Evolutionary conservation across 2,797 vertebrate genomes (phyloP), one percentile per base, ranked within the genome.

Genomic region (Gobio occitaniae): DNA sequence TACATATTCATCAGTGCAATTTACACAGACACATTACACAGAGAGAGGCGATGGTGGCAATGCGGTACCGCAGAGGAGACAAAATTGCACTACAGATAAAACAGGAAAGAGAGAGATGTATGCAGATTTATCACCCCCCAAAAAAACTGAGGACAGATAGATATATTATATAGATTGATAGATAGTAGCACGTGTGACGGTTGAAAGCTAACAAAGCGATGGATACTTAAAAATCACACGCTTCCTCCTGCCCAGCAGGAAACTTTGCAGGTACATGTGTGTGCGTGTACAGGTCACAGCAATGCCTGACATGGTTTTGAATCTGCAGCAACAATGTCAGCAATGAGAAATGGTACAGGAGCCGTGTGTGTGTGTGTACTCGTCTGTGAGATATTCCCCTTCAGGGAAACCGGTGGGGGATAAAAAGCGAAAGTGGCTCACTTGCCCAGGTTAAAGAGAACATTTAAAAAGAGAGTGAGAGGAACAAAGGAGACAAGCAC

Each of bases 391-490:
- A 84, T 47, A 78, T 44, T 59, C 13, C 12, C 68, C 41, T 29
- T 84, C 70, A 72, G 44, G 70, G 38, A 84, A 38, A 75, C 12
- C 70, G 38, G 63, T 78, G 21, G 82, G 82, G 75, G 59, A 77
- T 80, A 75, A 80, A 87, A 41, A 61, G 77, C 0, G 10, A 84
- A 80, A 84, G 68, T 79, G 48, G 68, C 69, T 66, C 76, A 87
- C 80, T 83, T 83, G 69, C 68, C 44, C 85, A 75, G 66, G 76
- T 84, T 80, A 87, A 75, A 79, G 48, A 87, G 69, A 84, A 83
- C 85, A 72, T 70, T 78, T 69, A 78, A 36, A 65, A 25, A 17
- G 6, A 68, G 59, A 65, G 7, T 52, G 47, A 65, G 36, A 84
- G 69, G 68, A 56, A 66, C 44, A 41, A n/a, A 17, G 11, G 29